A percentile compares a stretch with the other conserved stretches of the same genome.
Conservation (phyloP, 2,113 vertebrate species). For the Clarias magur region DNA sequence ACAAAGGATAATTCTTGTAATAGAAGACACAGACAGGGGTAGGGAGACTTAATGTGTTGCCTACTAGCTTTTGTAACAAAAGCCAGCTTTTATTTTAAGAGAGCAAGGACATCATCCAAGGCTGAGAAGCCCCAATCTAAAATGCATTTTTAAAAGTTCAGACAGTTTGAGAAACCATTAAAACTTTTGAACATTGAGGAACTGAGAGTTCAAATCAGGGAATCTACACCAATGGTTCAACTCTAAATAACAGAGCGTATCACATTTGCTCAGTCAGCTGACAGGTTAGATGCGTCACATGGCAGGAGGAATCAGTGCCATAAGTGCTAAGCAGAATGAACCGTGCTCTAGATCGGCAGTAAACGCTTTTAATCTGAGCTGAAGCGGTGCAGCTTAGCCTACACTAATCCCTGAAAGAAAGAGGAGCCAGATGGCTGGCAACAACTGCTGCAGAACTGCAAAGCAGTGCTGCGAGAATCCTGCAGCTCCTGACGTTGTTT, state of each 20-base stretch:
- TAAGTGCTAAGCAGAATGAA: constrained; percentile 52
- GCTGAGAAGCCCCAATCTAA: not conserved
- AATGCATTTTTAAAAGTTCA: not conserved
- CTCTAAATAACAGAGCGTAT: not conserved
- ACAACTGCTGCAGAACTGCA: constrained; percentile 72
- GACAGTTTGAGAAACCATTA: not conserved
- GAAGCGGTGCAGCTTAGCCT: constrained; percentile 70
- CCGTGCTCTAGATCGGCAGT: constrained; percentile 27
- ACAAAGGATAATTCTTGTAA: not conserved
- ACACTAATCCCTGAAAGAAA: constrained; percentile 78
- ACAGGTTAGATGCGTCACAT: not conserved
- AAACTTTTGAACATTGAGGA: not conserved
- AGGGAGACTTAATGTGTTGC: not conserved
- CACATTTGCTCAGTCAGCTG: constrained; percentile 18
- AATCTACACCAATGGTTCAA: not conserved
- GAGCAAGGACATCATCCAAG: not conserved
- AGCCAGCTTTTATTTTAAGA: not conserved
- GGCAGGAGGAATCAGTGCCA: constrained; percentile 11
- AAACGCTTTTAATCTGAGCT: constrained; percentile 69
- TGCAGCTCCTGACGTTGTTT: constrained; percentile 65
- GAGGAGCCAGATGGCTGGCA: constrained; percentile 77
- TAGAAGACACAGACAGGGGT: not conserved
- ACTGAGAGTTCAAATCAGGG: too few species aligned
- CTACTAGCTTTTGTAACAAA: not conserved
- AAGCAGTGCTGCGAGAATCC: constrained; percentile 68